Conservation (phyloP, 2,113 vertebrate genomes). For the Rafetus swinhoei region DNA sequence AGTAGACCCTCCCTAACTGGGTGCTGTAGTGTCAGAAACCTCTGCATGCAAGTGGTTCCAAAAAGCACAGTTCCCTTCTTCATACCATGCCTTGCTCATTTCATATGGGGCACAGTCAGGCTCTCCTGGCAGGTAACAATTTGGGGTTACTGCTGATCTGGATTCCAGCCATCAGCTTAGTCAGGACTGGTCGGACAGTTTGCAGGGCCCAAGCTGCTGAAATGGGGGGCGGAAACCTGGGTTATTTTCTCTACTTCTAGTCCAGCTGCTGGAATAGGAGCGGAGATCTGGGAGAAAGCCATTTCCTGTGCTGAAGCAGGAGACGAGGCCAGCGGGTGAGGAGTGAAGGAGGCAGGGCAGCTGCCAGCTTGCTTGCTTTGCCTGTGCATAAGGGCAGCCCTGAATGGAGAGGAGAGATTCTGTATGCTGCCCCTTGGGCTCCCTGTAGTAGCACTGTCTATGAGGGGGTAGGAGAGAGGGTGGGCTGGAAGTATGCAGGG, state of each 20-base stretch:
- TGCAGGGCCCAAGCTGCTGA: not conserved
- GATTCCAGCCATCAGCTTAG: not conserved
- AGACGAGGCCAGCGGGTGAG: not conserved
- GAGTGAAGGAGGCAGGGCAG: not conserved
- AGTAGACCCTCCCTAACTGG: not conserved
- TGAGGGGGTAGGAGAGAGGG: not conserved
- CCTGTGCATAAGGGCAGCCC: rapidly evolving
- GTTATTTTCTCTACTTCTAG: not conserved
- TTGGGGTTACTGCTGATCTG: not conserved
- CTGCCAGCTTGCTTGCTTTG: rapidly evolving
- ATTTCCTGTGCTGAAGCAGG: not conserved
- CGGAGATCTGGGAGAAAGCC: not conserved
- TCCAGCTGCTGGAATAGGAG: not conserved
- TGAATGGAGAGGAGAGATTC: not conserved
- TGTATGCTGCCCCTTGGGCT: not conserved
- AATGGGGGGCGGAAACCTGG: not conserved
- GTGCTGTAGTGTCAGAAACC: not conserved
- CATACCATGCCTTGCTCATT: not conserved
- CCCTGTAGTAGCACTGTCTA: not conserved
- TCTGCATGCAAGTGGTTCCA: not conserved
- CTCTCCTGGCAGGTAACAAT: not conserved
- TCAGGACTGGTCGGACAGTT: not conserved
- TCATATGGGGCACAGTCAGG: not conserved
- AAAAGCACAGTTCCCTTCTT: not conserved
- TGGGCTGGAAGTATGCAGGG: not conserved